Base-by-base conservation (phyloP, 2,888 invertebrate species). In the Sinentomon sp. region DNA sequence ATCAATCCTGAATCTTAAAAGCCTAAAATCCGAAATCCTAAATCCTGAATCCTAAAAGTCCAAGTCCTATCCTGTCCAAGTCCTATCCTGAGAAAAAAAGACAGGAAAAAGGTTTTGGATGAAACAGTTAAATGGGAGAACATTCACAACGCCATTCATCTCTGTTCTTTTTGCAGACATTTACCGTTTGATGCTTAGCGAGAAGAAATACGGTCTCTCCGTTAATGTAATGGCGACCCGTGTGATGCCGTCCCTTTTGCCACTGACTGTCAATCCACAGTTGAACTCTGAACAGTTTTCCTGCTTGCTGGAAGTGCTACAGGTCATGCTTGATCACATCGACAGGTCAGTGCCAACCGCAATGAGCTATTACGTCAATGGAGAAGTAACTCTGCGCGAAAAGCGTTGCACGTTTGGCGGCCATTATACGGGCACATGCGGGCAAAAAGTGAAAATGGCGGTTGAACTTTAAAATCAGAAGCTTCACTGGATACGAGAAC, bases 181-280 rank as follows among this genome's bases (percentile, higher is more conserved):
- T 49, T 89, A 87, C 60, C 71, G 76, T 48, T 63, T 75, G 48
- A 72, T 89, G 71, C 60, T 89, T 44, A 66, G 68, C 50, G 85
- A 89, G 54, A 76, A 75, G 53, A 77, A 72, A 50, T 87, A 77
- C 53, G 85, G 82, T 24, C 58, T 92, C 43, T 76, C 77, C 4
- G 71, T 83, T 29, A 80, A 73, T 50, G 61, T 85, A 46, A 77
- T 92, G 70, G 89, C 89, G 6, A 82, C 78, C 9, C 70, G 77
- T 50, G 80, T 87, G 47, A 75, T 92, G 66, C 92, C 89, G 6
- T 67, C 77, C 10, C 61, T 92, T 33, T 68, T 85, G 36, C 89
- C 89, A 14, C 82, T 82, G 51, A 76, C 83, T 2, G 73, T 89
- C 36, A 87, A 85, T 55, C 78, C 85, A 10, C 65, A 68, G 25